Base-by-base conservation (phyloP, 2,797 vertebrate genomes). In the Sphenodon punctatus region DNA sequence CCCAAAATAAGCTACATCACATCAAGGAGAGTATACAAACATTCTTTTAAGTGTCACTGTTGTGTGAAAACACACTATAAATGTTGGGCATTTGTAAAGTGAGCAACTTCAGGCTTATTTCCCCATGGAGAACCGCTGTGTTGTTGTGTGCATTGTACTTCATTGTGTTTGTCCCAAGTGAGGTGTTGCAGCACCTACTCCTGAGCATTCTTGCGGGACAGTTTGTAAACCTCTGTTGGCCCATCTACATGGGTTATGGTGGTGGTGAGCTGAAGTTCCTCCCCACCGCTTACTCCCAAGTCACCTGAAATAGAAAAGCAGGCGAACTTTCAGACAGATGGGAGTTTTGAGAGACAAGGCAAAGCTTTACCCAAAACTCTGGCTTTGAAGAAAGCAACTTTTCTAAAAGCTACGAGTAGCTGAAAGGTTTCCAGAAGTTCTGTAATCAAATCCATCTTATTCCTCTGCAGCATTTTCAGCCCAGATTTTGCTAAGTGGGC, bases 181-280 rank as follows among this genome's bases (percentile, higher is more conserved):
- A 15, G 76, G 75, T 38, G 30, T 9, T 25, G 72, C 45, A 55
- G 14, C 60, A 12, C 23, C 94, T 95, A 99, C 86, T 99, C 98
- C 88, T 98, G 98, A 70, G 98, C 96, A 85, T 97, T 96, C 94
- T 99, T 99, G 86, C 98, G 97, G 8, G 96, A 95, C 96, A 99
- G 93, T 95, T 97, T 98, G 92, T 99, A 99, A 85, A 99, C 95
- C 93, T 99, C 97, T 0, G 97, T 99, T 22, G 97, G 98, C 17
- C 97, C 98, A 0, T 99, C 98, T 36, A 96, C 97, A 0, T 98
- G 98, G 58, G 97, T 98, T 95, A 99, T 98, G 38, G 98, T 99
- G 69, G 98, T 99, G 49, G 98, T 99, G 82, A 99, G 96, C 93
- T 99, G 98, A 45, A 97, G 96, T 91, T 99, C 98, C 73, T 99